Percentiles rank a stretch among this genome's conserved stretches.
Evolutionary conservation across 1,140 invertebrate genomes (phyloP).

Genomic region (Zaprionus ghesquierei): DNA sequence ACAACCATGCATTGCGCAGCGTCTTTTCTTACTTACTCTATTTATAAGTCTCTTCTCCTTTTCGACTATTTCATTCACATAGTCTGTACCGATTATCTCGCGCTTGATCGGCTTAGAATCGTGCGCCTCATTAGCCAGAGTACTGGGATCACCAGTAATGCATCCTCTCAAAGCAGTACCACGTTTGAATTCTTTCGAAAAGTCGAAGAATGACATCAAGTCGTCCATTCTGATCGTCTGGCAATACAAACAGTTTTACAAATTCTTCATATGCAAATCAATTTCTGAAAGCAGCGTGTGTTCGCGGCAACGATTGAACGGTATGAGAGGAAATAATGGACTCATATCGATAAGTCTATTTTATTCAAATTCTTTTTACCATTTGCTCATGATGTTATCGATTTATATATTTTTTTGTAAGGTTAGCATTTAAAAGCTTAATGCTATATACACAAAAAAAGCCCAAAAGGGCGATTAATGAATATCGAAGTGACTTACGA

Average conservation of each 20-base stretch:
- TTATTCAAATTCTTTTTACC: too few relatives aligned
- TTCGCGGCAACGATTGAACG: neutral
- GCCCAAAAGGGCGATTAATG: too few relatives aligned
- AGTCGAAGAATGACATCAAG: slow-evolving; percentile 73
- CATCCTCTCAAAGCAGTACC: slow-evolving; percentile 17
- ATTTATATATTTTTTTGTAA: too few relatives aligned
- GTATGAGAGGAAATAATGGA: neutral
- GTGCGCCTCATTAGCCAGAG: neutral
- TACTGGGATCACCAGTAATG: slow-evolving; percentile 20
- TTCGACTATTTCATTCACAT: slow-evolving; percentile 42
- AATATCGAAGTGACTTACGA: neutral
- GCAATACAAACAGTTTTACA: neutral
- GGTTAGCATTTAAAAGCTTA: too few relatives aligned
- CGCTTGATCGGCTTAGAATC: slow-evolving; percentile 52
- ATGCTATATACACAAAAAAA: too few relatives aligned
- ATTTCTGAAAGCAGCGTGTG: neutral
- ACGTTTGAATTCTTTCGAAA: slow-evolving; percentile 67
- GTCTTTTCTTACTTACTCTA: slow-evolving; percentile 36
- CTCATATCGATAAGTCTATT: neutral
- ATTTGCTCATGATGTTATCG: too few relatives aligned
- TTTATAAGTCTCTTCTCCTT: slow-evolving; percentile 50
- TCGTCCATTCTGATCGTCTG: slow-evolving; percentile 56
- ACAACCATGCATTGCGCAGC: neutral
- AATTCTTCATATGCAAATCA: neutral
- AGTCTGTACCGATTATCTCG: slow-evolving; percentile 58